Percentiles rank a stretch among this genome's conserved stretches.
phyloP scores from a whole-genome alignment of 1,140 invertebrate species.

The Sogatella furcifera region DNA sequence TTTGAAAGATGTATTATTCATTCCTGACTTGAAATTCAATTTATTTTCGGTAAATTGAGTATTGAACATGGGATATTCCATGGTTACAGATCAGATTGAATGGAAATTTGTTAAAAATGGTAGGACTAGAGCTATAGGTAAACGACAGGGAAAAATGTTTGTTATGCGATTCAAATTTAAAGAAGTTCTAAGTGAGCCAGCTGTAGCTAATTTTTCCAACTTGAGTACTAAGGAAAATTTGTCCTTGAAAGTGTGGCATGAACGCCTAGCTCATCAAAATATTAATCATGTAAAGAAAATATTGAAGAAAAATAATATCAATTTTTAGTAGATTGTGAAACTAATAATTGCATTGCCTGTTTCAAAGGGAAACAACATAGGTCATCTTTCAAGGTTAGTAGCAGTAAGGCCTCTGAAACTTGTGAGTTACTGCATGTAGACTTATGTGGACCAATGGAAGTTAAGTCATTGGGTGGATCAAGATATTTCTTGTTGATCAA shows the following conservation, averaged over 20 bases:
- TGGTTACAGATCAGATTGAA: neutral
- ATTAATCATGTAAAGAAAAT: neutral
- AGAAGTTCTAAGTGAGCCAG: too few relatives aligned
- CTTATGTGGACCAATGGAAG: neutral
- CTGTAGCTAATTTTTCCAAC: neutral
- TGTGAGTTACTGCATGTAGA: neutral
- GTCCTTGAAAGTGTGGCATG: neutral
- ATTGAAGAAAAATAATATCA: neutral
- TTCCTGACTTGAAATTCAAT: neutral
- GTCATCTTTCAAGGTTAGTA: neutral
- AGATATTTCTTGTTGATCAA: conserved; percentile 11
- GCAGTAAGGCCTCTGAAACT: neutral
- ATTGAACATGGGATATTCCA: neutral
- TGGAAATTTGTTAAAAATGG: neutral
- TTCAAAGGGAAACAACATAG: neutral
- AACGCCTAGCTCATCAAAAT: neutral
- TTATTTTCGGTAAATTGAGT: neutral
- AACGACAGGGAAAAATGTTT: neutral
- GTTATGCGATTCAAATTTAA: too few relatives aligned
- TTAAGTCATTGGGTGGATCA: conserved; percentile 1
- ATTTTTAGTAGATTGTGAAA: neutral
- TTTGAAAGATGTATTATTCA: neutral
- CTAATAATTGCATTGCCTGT: neutral
- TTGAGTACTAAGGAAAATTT: neutral
- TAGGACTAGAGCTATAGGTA: neutral